Percentiles rank a stretch among this genome's conserved stretches.
phyloP scores from a whole-genome alignment of 2,113 vertebrate species.

The Danio rerio region GRCz12tu NC_133191.1:12182001-12182500 shows the following conservation, averaged over 20 bases:
- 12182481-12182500: background rate
- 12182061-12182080: conserved; percentile 84
- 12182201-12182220: conserved; percentile 26
- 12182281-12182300: background rate
- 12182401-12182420: background rate
- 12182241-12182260: background rate
- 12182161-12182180: conserved; percentile 63
- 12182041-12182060: conserved; percentile 74
- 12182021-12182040: conserved; percentile 59
- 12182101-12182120: conserved; percentile 74
- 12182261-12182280: background rate
- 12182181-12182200: conserved; percentile 40
- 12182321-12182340: background rate
- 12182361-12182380: background rate
- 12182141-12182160: conserved; percentile 41
- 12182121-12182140: conserved; percentile 61
- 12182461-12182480: background rate
- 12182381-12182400: background rate
- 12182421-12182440: background rate
- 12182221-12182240: conserved; percentile 39
- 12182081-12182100: conserved; percentile 78
- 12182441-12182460: background rate
- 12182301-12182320: background rate
- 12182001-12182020: background rate
- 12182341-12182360: background rate